phyloP scores from a whole-genome alignment of 53 echinoderm and acorn worm species.

The Astropecten irregularis region DNA sequence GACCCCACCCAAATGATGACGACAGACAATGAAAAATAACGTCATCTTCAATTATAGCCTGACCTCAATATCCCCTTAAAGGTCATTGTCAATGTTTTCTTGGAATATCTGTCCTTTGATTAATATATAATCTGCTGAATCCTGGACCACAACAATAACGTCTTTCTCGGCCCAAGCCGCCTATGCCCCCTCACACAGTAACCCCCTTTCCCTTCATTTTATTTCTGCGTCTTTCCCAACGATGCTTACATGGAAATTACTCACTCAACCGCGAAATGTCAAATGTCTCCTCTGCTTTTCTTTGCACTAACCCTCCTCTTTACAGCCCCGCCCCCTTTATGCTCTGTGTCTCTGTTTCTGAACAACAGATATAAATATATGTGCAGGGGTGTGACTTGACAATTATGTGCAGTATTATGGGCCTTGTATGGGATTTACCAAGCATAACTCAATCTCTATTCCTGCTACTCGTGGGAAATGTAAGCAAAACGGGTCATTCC shows the following conservation, averaged over 20 bases:
- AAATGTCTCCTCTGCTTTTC: too few species aligned
- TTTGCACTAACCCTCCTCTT: too few species aligned
- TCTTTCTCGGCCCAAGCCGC: background rate
- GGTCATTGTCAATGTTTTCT: slow-evolving; percentile 29
- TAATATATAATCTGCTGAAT: background rate
- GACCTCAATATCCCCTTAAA: background rate
- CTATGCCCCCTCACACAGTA: background rate
- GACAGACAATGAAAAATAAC: background rate
- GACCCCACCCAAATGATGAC: background rate
- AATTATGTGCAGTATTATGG: too few species aligned
- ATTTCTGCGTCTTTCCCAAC: background rate
- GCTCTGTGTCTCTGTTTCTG: too few species aligned
- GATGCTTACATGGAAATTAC: background rate
- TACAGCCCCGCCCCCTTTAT: too few species aligned
- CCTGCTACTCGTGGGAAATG: too few species aligned
- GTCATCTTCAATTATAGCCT: background rate
- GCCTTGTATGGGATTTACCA: background rate
- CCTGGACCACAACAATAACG: background rate
- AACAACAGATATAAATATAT: too few species aligned
- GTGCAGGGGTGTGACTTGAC: too few species aligned
- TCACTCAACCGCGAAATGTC: background rate
- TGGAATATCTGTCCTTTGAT: background rate
- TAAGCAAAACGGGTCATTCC: too few species aligned
- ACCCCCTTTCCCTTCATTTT: background rate
- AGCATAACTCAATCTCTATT: background rate